Evolutionary conservation across 2,888 invertebrate species (phyloP).

Genomic region (Hoplodrina blanda): DNA sequence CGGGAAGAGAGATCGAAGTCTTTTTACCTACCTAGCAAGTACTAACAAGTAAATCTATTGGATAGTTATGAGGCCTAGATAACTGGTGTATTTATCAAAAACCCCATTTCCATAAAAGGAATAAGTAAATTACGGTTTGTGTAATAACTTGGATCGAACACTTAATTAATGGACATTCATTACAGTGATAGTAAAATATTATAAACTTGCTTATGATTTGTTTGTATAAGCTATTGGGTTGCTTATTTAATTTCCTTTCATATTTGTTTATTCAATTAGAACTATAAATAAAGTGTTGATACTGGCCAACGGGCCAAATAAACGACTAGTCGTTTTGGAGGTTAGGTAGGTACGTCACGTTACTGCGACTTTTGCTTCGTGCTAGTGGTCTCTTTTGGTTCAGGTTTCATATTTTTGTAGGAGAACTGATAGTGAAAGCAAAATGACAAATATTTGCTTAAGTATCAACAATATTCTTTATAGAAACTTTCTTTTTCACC

Average conservation of each 20-base stretch:
- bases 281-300: neutral
- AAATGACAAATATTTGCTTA: neutral
- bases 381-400: neutral
- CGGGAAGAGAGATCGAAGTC: constrained; percentile 42
- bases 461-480: neutral
- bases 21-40: constrained; percentile 14
- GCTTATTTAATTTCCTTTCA: constrained; percentile 8
- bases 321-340: neutral
- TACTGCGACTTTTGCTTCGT: neutral
- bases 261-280: constrained; percentile 26
- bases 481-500: constrained; percentile 1
- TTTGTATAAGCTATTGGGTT: constrained; percentile 23
- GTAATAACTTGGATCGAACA: constrained; percentile 23
- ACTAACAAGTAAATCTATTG: constrained; percentile 2
- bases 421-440: neutral
- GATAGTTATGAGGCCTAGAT: constrained; percentile 40
- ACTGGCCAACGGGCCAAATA: neutral
- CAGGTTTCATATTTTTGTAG: neutral
- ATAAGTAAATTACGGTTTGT: constrained; percentile 43
- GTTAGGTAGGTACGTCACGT: neutral
- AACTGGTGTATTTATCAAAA: constrained; percentile 43
- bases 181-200: constrained; percentile 34
- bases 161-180: constrained; percentile 36
- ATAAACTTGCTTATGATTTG: constrained; percentile 31
- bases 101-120: constrained; percentile 44